These are phyloP conservation scores for Phylloscopus trochilus DNA, from an alignment of 2,113 vertebrate species.

Conservation along the genomic window DNA sequence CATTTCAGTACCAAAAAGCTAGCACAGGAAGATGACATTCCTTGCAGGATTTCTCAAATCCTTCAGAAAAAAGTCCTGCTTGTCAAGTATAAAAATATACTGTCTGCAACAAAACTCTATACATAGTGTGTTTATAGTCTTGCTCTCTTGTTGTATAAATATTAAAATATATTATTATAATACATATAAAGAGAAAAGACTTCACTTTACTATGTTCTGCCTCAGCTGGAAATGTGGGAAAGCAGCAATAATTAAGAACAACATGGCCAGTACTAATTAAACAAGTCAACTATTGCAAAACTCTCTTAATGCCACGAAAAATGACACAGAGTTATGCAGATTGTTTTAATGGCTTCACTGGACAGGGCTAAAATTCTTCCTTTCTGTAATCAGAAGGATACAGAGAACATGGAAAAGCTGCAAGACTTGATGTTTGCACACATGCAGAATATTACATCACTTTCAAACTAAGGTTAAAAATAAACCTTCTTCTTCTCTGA, in stretches of 20 bases:
- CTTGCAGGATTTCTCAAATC: not conserved
- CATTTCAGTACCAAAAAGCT: not conserved
- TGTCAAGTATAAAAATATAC: not conserved
- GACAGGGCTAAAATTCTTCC: not conserved
- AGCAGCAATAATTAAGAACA: not conserved
- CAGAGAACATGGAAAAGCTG: not conserved
- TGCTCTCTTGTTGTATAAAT: not conserved
- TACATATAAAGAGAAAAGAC: not conserved
- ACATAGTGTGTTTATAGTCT: not conserved
- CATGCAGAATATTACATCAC: not conserved
- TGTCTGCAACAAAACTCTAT: not conserved
- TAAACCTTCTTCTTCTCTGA: not conserved
- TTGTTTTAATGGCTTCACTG: not conserved
- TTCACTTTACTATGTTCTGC: not conserved
- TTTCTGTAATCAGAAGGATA: not conserved
- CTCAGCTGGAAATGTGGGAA: not conserved
- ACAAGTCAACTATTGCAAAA: not conserved
- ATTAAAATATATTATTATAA: not conserved
- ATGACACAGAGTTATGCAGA: not conserved
- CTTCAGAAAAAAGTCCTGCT: not conserved
- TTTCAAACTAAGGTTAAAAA: not conserved
- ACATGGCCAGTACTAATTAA: not conserved
- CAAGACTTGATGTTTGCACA: not conserved
- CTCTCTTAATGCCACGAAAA: not conserved
- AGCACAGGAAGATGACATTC: not conserved